Conservation (phyloP, 2,888 invertebrate genomes). For the Ichneumoninae sp. region DNA sequence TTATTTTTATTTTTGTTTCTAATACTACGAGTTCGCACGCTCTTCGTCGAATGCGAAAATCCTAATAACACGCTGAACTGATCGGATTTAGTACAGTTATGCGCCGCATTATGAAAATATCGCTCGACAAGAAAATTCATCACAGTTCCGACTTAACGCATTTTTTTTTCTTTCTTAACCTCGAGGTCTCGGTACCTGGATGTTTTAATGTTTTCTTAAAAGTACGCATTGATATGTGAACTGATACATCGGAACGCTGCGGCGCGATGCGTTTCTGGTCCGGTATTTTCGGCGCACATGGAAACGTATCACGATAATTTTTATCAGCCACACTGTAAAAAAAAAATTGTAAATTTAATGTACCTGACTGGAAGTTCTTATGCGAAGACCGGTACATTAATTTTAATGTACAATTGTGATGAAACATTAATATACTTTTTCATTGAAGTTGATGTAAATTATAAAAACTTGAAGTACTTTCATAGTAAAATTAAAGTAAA, state of each 20-base stretch:
- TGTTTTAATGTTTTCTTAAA: conserved; percentile 42
- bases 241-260: conserved; percentile 53
- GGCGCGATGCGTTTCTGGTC: conserved; percentile 25
- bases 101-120: conserved; percentile 20
- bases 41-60: not conserved
- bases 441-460: too few species aligned
- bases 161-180: not conserved
- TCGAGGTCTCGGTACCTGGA: not conserved
- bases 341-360: too few species aligned
- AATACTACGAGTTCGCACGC: conserved; percentile 53
- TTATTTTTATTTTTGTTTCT: conserved; percentile 13
- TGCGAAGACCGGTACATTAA: too few species aligned
- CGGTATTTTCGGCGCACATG: conserved; percentile 19
- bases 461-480: too few species aligned
- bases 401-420: too few species aligned
- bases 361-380: too few species aligned
- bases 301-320: conserved; percentile 21
- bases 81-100: conserved; percentile 24
- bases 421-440: too few species aligned
- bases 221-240: conserved; percentile 62
- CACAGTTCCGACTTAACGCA: conserved; percentile 4
- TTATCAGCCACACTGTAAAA: not conserved
- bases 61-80: not conserved
- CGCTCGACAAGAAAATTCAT: conserved; percentile 16
- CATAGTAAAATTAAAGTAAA: too few species aligned